These are phyloP conservation scores for Diogma glabrata DNA, from an alignment of 2,888 invertebrate genomes.

Conservation along the genomic window DNA sequence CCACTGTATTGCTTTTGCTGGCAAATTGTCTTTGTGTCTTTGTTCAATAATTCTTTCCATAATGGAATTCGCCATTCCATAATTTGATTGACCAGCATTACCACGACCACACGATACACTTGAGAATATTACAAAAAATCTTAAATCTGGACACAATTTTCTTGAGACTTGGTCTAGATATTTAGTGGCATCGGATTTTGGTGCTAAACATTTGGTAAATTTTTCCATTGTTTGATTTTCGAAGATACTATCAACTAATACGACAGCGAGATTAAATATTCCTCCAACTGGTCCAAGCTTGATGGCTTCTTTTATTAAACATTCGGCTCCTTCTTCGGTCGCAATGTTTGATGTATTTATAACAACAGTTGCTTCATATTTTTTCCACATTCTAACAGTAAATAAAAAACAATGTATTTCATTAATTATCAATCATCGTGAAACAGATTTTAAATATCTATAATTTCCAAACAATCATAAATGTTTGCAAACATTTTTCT, in stretches of 20 bases:
- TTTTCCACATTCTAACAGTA: slow-evolving; percentile 10
- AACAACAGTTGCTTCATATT: slow-evolving; percentile 47
- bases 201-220: slow-evolving; percentile 55
- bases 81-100: slow-evolving; percentile 84
- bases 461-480: too few relatives aligned
- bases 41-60: slow-evolving; percentile 81
- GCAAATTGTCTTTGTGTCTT: slow-evolving; percentile 54
- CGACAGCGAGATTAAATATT: slow-evolving; percentile 83
- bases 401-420: too few relatives aligned
- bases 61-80: slow-evolving; percentile 79
- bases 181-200: slow-evolving; percentile 73
- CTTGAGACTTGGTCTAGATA: slow-evolving; percentile 60
- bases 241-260: slow-evolving; percentile 61
- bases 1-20: slow-evolving; percentile 82
- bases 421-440: too few relatives aligned
- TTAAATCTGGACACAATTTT: slow-evolving; percentile 41
- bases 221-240: slow-evolving; percentile 61
- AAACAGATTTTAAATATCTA: too few relatives aligned
- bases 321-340: slow-evolving; percentile 53
- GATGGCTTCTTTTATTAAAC: slow-evolving; percentile 51
- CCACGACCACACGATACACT: slow-evolving; percentile 86
- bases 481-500: too few relatives aligned
- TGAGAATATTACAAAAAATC: slow-evolving; percentile 82
- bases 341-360: slow-evolving; percentile 63
- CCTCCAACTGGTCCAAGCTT: slow-evolving; percentile 61